Base-by-base conservation (phyloP, 1,140 invertebrate genomes). In the Aradophagus sp. region DNA sequence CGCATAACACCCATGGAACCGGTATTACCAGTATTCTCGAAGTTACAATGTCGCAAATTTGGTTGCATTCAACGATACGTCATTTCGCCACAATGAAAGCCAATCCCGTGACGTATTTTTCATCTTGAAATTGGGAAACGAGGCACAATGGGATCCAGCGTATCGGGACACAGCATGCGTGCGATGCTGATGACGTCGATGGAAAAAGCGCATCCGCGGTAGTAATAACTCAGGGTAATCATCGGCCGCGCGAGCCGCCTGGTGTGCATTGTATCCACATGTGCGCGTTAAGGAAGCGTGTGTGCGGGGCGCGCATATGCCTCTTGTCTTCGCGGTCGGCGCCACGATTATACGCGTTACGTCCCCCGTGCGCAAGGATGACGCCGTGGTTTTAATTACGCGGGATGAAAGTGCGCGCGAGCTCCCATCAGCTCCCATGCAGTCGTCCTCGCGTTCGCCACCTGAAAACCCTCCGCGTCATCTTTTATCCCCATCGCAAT, bases 341-440 rank as follows among this genome's bases (percentile, higher is more conserved):
- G 59, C 61, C 26, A 65, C 50, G 47, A 74, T 76, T 72, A 72
- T n/a, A n/a, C 42, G 7, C 52, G 35, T 52, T 45, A 15, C 41
- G 50, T 47, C 41, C 53, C 67, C 53, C 42, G 62, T 58, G 39
- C 26, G 50, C 70, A 75, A 80, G 77, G 71, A 79, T 65, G 74
- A 72, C 67, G 66, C 75, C 75, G 77, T 78, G 74, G 68, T 82
- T 82, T 82, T 83, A 84, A 84, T 84, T 84, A 84, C 80, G 59
- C 72, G 42, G 80, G 77, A 80, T 82, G 77, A 82, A 83, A 83
- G 77, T 82, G 75, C 77, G 69, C 35, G 45, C 20, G 52, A 61
- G 63, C 55, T 23, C 45, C 20, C n/a, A 8, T 3, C n/a, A 23
- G n/a, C 29, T 48, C n/a, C 14, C 19, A 6, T 42, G 7, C 17